phyloP scores from a whole-genome alignment of 1,140 invertebrate species.

The Amphibalanus amphitrite region DNA sequence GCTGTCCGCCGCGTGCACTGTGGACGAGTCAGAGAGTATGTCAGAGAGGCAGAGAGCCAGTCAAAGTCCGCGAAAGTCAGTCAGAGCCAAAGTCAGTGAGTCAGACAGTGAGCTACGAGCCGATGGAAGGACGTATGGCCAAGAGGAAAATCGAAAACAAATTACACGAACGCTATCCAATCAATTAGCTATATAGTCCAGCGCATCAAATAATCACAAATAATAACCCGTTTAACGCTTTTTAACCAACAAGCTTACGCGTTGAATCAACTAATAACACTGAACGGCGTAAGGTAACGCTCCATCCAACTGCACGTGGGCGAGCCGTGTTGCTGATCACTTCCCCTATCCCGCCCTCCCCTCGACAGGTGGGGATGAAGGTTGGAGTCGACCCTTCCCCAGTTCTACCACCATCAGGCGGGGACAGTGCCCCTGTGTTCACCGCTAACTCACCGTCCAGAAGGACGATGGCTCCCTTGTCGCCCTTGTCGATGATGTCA shows the following conservation, averaged over 20 bases:
- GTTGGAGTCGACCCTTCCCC: not conserved
- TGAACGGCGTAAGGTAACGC: not conserved
- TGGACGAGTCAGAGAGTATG: slow-evolving; percentile 19
- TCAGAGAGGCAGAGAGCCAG: no score
- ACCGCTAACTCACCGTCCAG: slow-evolving; percentile 42
- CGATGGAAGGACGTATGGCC: no score
- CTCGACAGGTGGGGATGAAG: not conserved
- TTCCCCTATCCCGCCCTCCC: no score
- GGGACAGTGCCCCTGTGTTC: not conserved
- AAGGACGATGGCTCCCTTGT: slow-evolving; percentile 40
- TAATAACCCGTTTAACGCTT: not conserved
- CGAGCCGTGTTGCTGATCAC: not conserved
- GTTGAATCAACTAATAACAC: not conserved
- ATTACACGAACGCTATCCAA: no score
- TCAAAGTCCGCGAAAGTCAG: no score
- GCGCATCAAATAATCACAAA: no score
- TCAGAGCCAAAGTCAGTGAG: no score
- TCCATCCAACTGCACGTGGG: not conserved
- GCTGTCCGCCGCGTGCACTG: slow-evolving; percentile 54
- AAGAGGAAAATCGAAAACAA: no score
- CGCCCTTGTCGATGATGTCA: slow-evolving; percentile 86
- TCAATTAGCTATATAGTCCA: no score
- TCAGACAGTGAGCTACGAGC: no score
- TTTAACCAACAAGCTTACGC: not conserved
- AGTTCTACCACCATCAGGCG: not conserved